Conservation (phyloP, 2,113 vertebrate genomes). For the Sigmodon hispidus region DNA sequence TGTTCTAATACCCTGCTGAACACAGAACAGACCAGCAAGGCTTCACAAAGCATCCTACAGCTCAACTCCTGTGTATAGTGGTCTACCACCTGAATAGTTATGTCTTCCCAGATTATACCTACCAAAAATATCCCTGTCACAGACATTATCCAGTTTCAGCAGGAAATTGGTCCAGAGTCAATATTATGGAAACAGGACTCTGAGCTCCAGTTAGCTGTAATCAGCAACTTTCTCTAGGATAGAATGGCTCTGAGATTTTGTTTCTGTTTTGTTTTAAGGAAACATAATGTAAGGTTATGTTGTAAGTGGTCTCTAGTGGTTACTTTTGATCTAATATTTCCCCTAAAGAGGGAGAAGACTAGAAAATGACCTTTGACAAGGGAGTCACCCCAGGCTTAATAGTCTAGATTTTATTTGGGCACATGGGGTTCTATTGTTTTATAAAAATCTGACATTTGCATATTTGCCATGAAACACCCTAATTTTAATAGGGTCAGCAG, state of each 20-base stretch:
- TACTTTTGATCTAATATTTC: background rate
- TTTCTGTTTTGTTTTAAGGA: constrained; percentile 26
- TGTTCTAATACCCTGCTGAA: fast-evolving
- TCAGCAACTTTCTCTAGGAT: constrained; percentile 47
- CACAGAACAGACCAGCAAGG: background rate
- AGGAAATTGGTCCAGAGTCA: constrained; percentile 68
- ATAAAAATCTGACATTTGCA: constrained; percentile 61
- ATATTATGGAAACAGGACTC: constrained; percentile 62
- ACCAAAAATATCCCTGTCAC: constrained; percentile 19
- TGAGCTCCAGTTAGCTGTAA: constrained; percentile 58
- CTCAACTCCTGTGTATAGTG: background rate
- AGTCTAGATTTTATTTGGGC: background rate
- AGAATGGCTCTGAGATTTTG: background rate
- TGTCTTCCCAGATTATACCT: background rate
- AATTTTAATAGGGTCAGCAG: constrained; percentile 61
- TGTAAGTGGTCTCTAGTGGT: background rate
- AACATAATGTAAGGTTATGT: background rate
- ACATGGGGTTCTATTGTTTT: constrained; percentile 40
- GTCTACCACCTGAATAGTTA: background rate
- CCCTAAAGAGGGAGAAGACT: background rate
- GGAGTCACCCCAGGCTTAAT: background rate
- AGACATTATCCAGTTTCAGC: constrained; percentile 50
- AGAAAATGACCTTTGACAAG: constrained; percentile 20
- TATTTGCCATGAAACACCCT: constrained; percentile 58
- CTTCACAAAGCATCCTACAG: background rate